Base-by-base conservation (phyloP, 2,888 invertebrate genomes). In the Mythimna vitellina region DNA sequence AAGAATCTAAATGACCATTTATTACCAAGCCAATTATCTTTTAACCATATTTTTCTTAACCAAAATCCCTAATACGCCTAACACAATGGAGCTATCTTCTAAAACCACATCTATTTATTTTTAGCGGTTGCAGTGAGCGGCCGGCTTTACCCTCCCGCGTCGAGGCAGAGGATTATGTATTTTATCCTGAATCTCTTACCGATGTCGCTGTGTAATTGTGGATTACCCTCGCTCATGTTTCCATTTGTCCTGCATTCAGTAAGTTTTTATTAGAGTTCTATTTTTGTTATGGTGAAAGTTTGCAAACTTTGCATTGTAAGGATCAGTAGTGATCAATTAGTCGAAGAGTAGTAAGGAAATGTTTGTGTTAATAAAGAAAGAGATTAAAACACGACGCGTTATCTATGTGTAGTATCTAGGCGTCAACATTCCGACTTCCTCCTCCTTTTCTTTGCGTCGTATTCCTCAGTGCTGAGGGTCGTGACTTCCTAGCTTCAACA, bases 141-240 rank as follows among this genome's bases (percentile, higher is more conserved):
- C 51, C 71, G 81, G 85, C 87, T 87, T 85, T 87, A 81, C 79
- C 81, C 80, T 71, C 74, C 74, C 85, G 76, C 76, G 76, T 73
- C 54, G 78, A 70, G 94, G 95, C 76, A 51, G 78, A 68, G 94
- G 95, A 95, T 96, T 95, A 95, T 90, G 93, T 93, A 89, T 95
- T 94, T 94, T 93, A 93, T 93, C 89, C 91, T 88, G 89, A 93
- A 94, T 95, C 94, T 94, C 93, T 93, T 92, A 92, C 94, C 93
- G 90, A 94, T 94, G 95, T 95, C 92, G 91, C 90, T 88, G 88
- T 91, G 94, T 95, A 95, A 95, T 95, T 95, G 95, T 95, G 95
- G 95, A 95, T 96, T 95, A 94, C 92, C 83, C 74, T 73, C 86
- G 89, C 88, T 91, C 92, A 90, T 94, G 94, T 93, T 93, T 93